Base-by-base conservation (phyloP, 2,113 vertebrate species). In the Thalassarche chlororhynchos region DNA sequence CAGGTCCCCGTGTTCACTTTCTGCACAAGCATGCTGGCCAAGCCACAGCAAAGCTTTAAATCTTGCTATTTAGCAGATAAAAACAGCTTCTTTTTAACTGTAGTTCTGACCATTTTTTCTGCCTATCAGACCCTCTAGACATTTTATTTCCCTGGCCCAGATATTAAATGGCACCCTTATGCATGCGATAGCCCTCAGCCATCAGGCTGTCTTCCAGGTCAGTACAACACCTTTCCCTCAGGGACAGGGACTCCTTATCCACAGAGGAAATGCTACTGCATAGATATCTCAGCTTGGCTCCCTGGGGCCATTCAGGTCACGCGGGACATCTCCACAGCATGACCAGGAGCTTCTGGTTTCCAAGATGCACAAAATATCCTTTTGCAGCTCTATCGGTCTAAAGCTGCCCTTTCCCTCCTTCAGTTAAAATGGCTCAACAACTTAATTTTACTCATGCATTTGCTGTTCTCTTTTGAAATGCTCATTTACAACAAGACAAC, bases 181-280 rank as follows among this genome's bases (percentile, higher is more conserved):
- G 11, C 8, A 21, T 7, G 17, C 4, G 12, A 26, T 4, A 78
- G 46, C 52, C 16, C 46, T 52, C 44, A 75, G 17, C 9, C 55
- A 42, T 25, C 10, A n/a, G 17, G 26, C 9, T 32, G 16, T 23
- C 46, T 26, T 58, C 36, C 19, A 71, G 60, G 24, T 81, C 69
- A 70, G 57, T 15, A 29, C 42, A 75, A 1, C 14, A 19, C 36
- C 85, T 70, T 42, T 58, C 28, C 29, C 40, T 29, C 11, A 65
- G 34, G 42, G 14, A 60, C 13, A 32, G 36, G 34, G 31, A 19
- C 32, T 66, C 44, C 31, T 55, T 11, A 14, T 7, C 14, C 52
- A 42, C 1, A 1, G 47, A 24, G 9, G 26, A 7, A 89, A 57
- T 18, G 9, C 2, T 7, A 5, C 51, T 44, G 14, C 8, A 10